Conservation (phyloP, 2,797 vertebrate species). For the Perodicticus potto region DNA sequence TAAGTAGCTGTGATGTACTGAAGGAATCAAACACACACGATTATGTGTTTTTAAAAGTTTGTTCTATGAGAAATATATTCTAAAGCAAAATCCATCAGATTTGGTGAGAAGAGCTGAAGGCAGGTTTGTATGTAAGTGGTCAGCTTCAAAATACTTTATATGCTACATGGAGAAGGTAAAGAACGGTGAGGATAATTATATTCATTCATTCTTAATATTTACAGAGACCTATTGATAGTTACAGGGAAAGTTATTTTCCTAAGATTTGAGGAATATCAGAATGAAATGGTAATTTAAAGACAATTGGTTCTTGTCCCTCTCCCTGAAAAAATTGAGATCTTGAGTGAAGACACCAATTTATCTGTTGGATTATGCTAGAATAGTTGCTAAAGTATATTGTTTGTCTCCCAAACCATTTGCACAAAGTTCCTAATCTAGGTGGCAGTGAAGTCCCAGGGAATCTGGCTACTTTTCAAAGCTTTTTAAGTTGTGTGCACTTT, state of each 20-base stretch:
- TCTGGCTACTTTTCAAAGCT: constrained; percentile 59
- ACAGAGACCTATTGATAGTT: background rate
- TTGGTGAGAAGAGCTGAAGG: constrained; percentile 7
- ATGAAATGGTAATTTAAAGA: background rate
- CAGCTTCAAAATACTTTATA: constrained; percentile 34
- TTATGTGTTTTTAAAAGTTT: background rate
- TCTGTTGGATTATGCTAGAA: background rate
- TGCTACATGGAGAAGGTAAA: background rate
- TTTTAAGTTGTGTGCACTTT: background rate
- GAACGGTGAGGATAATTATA: background rate
- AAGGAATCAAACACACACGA: background rate
- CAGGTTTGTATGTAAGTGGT: background rate
- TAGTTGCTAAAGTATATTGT: background rate
- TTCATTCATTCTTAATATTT: constrained; percentile 36
- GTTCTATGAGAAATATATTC: constrained; percentile 34
- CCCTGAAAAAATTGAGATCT: background rate
- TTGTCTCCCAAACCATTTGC: background rate
- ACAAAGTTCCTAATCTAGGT: background rate
- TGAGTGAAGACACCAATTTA: constrained; percentile 1
- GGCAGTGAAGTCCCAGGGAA: background rate
- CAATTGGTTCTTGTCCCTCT: background rate
- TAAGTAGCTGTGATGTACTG: background rate
- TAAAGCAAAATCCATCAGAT: background rate
- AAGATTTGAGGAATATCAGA: background rate
- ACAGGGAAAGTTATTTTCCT: background rate